Evolutionary conservation across 2,888 invertebrate species (phyloP), one percentile per base, ranked within the genome.

Genomic region (Ormyrus labotus): DNA sequence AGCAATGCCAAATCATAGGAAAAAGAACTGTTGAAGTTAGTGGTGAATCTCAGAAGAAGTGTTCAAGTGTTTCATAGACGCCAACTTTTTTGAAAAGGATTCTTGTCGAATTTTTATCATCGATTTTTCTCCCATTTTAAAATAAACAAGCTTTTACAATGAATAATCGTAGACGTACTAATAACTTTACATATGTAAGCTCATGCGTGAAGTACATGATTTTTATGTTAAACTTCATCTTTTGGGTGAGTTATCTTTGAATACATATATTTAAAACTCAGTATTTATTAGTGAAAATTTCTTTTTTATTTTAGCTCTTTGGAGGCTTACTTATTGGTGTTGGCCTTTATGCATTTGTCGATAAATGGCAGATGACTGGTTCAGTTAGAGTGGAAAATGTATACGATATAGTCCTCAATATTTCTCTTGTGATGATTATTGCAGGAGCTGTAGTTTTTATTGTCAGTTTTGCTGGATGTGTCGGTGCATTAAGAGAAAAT

Each of bases 391-490:
- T 96, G 85, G 96, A 97, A 87, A 97, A 96, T 71, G 93, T 98
- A 10, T 98, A 98, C 88, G 98, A 98, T 91, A 94, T 98, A 58
- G 94, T 96, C 84, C 92, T 98, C 75, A 98, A 98, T 91, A 95
- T 98, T 85, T 97, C 98, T 47, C 92, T 98, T 80, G 94, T 98
- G 75, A 95, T 98, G 91, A 95, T 97, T n/a, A 93, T 98, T 79
- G 94, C 96, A 80, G 98, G 98, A 3, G 95, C 95, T 53, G 95
- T 98, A 7, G 95, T 98, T n/a, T 98, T 98, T 91, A 93, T 97
- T 71, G 97, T 98, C 74, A 97, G 97, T 90, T 98, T 98, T 91
- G 96, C 97, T 34, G 98, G 98, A 6, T 98, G 98, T 90, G 94
- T 98, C 11, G 98, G 97, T 64, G 96, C 97, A 0, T 92, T 97